A percentile compares a stretch with the other conserved stretches of the same genome.
These are phyloP conservation scores for Kryphioiulus occultus DNA, from an alignment of 2,888 invertebrate genomes.

Conservation along the genomic window DNA sequence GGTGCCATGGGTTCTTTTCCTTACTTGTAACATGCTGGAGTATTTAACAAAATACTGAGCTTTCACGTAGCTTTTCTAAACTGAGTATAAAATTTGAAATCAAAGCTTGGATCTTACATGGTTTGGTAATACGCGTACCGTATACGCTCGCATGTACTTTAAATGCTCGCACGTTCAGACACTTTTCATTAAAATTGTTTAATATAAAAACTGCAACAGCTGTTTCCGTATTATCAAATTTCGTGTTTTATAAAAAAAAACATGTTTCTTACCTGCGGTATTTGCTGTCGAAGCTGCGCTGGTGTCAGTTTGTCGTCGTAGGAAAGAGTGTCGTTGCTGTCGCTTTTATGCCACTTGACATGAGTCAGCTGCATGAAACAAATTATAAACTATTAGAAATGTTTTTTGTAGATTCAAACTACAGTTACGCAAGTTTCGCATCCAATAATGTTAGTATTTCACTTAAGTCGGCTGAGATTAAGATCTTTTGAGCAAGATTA, in stretches of 20 bases:
- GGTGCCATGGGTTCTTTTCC: too few relatives aligned
- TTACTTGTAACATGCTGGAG: neutral
- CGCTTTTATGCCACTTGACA: conserved; percentile 52
- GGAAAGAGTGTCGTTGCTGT: conserved; percentile 60
- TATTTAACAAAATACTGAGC: too few relatives aligned
- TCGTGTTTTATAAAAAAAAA: neutral
- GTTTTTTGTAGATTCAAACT: neutral
- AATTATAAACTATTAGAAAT: neutral
- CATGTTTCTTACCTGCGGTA: conserved; percentile 60
- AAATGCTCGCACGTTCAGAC: neutral
- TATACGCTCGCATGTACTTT: too few relatives aligned
- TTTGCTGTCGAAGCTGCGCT: conserved; percentile 60
- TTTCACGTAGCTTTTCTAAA: too few relatives aligned
- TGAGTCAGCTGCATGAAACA: conserved; percentile 49
- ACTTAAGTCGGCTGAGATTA: too few relatives aligned
- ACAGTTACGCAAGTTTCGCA: neutral
- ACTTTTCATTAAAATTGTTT: neutral
- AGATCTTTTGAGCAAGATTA: too few relatives aligned
- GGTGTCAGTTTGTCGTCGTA: conserved; percentile 63
- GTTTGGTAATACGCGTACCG: too few relatives aligned
- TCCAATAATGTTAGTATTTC: too few relatives aligned
- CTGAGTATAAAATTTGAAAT: too few relatives aligned
- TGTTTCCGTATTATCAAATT: neutral
- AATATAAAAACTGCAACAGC: neutral
- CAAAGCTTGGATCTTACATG: too few relatives aligned